Base-by-base conservation (phyloP, 2,888 invertebrate species). In the Beris morrisii region DNA sequence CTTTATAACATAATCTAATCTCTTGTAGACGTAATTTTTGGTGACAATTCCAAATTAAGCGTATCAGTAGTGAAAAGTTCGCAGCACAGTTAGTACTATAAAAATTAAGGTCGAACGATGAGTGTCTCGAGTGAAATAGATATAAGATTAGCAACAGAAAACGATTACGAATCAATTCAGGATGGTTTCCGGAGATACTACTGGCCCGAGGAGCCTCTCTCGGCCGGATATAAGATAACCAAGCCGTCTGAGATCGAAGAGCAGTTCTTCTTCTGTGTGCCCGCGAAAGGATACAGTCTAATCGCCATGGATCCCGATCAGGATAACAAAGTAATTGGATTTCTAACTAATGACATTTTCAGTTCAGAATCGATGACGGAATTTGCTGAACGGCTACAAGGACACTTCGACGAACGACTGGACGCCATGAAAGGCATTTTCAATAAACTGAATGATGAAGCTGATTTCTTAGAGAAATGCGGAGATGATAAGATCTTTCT, bases 191-290 rank as follows among this genome's bases (percentile, higher is more conserved):
- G 69, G 3, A 54, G 57, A 9, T 52, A 66, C 66, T 72, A 69
- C 57, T 71, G 69, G 45, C 69, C 69, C 45, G 67, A 72, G 15
- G 71, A 72, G 32, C 69, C 71, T 32, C 64, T 71, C 13, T 69
- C 71, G n/a, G 28, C 59, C n/a, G 69, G 70, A n/a, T 69, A 67
- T 68, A 46, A 66, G 15, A 65, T 67, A n/a, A 65, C 64, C 44
- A 53, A 38, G 13, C 70, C 68, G 43, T 67, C 69, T 11, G 6
- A 12, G 9, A 67, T 67, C 44, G 72, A 72, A 65, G 70, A 70
- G 44, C 54, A 64, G 32, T 70, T 67, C 46, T 68, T 69, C 43
- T 61, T 67, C 48, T 53, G 64, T 2, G 38, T 61, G 9, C 43
- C 67, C 5, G 15, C 55, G 9, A 63, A 67, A 12, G 68, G 61